Conservation (phyloP, 2,113 vertebrate genomes). For the Calypte anna region DNA sequence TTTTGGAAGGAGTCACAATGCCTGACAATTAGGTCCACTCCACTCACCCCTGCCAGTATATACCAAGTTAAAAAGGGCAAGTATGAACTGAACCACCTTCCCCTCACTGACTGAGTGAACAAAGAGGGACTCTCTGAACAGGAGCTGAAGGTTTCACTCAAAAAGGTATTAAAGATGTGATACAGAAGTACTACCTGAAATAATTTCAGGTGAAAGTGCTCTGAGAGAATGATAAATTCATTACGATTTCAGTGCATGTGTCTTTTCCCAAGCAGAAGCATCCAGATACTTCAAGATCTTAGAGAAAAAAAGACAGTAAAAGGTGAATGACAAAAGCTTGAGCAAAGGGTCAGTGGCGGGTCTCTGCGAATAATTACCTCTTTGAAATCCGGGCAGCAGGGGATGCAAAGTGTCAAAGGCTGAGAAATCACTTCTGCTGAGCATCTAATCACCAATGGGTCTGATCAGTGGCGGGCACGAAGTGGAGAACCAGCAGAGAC, state of each 20-base stretch:
- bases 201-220: background rate
- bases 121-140: background rate
- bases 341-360: conserved; percentile 33
- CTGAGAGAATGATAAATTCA: conserved; percentile 5
- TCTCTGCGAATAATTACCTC: conserved; percentile 39
- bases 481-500: conserved; percentile 19
- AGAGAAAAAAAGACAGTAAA: conserved; percentile 36
- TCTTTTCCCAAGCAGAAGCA: background rate
- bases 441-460: conserved; percentile 33
- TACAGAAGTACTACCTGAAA: background rate
- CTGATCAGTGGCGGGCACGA: conserved; percentile 36
- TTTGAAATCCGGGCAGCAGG: conserved; percentile 43
- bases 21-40: background rate
- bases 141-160: background rate
- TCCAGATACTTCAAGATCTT: conserved; percentile 33
- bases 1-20: background rate
- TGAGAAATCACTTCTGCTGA: conserved; percentile 3
- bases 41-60: rapidly evolving
- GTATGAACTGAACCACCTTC: background rate
- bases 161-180: background rate
- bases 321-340: conserved; percentile 41
- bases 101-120: background rate
- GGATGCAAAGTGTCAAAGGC: conserved; percentile 37
- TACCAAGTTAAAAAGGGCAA: background rate
- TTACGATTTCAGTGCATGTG: background rate